These are phyloP conservation scores for Petrocephalus sullivani DNA, from an alignment of 2,797 vertebrate genomes.

Conservation along the genomic window DNA sequence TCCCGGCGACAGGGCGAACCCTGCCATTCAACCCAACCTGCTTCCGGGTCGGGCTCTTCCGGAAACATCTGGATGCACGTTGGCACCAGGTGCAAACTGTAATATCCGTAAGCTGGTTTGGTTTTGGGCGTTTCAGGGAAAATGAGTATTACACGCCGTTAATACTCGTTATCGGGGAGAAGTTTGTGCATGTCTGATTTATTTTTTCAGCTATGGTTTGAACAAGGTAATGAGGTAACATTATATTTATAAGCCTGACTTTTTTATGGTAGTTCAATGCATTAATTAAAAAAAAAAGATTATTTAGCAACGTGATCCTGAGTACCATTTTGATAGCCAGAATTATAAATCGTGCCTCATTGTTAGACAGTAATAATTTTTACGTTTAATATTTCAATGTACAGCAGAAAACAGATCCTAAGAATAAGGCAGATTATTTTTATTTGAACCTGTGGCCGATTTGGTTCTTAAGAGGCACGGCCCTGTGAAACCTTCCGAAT, in stretches of 20 bases:
- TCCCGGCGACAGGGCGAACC: neutral
- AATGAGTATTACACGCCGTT: neutral
- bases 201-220: neutral
- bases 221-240: neutral
- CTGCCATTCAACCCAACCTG: neutral
- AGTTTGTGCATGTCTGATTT: neutral
- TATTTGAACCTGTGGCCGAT: neutral
- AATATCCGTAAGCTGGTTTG: neutral
- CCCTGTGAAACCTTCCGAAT: neutral
- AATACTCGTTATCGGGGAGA: neutral
- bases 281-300: neutral
- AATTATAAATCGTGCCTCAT: conserved; percentile 1
- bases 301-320: neutral
- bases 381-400: neutral
- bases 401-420: neutral
- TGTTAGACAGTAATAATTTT: neutral
- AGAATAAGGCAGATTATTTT: neutral
- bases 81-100: neutral
- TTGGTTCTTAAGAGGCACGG: neutral
- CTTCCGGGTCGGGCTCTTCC: neutral
- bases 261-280: neutral
- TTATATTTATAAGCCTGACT: neutral
- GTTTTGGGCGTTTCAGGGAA: neutral
- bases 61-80: neutral
- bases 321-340: neutral